Conservation (phyloP, 2,797 vertebrate genomes). For the Nannoperca australis region DNA sequence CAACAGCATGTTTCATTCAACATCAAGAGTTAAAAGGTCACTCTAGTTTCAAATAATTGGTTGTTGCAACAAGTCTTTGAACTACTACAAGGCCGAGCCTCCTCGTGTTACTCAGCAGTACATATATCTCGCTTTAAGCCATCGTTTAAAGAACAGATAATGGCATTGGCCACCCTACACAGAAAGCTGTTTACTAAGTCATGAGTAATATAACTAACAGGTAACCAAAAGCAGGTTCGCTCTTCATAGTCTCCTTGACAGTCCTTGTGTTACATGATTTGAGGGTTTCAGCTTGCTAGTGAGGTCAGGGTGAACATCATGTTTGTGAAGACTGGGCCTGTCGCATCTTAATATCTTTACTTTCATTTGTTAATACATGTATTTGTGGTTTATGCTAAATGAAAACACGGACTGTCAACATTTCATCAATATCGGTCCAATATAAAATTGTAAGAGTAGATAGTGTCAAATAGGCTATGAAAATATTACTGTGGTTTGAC, state of each 20-base stretch:
- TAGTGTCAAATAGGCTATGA: not conserved
- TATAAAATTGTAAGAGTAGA: not conserved
- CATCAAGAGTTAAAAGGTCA: slow-evolving; percentile 63
- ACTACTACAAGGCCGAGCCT: slow-evolving; percentile 41
- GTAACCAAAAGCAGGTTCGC: slow-evolving; percentile 53
- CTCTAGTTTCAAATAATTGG: slow-evolving; percentile 60
- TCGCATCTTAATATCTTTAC: not conserved
- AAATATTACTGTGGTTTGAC: not conserved
- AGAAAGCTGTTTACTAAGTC: slow-evolving; percentile 55
- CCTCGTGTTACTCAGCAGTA: slow-evolving; percentile 62
- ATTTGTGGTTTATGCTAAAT: not conserved
- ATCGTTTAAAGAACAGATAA: slow-evolving; percentile 61
- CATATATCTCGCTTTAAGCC: slow-evolving; percentile 27
- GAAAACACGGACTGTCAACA: too few relatives aligned
- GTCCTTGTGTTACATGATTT: slow-evolving; percentile 68
- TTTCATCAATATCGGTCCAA: not conserved
- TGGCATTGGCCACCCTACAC: slow-evolving; percentile 35
- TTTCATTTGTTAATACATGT: not conserved
- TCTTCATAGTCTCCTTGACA: slow-evolving; percentile 60
- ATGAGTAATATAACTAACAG: slow-evolving; percentile 59
- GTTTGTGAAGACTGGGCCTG: not conserved
- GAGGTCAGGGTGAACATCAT: slow-evolving; percentile 45
- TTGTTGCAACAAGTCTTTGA: slow-evolving; percentile 63
- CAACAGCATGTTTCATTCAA: slow-evolving; percentile 51
- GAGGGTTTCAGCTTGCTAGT: slow-evolving; percentile 46